These are phyloP conservation scores for Drosophila formosana DNA, from an alignment of 2,888 invertebrate species.

Conservation along the genomic window DNA sequence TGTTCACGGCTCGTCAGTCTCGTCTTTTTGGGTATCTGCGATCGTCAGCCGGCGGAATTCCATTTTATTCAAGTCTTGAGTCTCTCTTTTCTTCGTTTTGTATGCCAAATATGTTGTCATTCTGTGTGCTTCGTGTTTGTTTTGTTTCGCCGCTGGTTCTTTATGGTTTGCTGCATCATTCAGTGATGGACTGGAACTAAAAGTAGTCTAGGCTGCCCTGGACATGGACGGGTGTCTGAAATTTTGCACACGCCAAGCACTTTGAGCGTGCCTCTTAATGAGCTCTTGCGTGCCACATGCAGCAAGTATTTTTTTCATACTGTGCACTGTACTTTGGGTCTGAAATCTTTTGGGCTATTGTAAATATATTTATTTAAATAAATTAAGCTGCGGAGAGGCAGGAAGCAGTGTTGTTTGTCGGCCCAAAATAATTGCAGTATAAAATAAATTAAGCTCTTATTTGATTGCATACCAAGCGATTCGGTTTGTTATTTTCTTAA, in stretches of 20 bases:
- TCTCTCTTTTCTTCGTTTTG: slow-evolving; percentile 29
- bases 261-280: slow-evolving; percentile 56
- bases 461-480: slow-evolving; percentile 44
- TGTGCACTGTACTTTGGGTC: not conserved
- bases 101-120: slow-evolving; percentile 61
- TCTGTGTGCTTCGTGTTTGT: slow-evolving; percentile 31
- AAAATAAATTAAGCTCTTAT: slow-evolving; percentile 40
- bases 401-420: not conserved
- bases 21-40: slow-evolving; percentile 6
- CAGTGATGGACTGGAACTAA: slow-evolving; percentile 49
- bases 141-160: slow-evolving; percentile 37
- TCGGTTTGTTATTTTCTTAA: slow-evolving; percentile 55
- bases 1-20: slow-evolving; percentile 3
- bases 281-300: slow-evolving; percentile 78
- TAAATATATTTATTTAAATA: slow-evolving; percentile 61
- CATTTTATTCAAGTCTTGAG: slow-evolving; percentile 42
- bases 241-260: slow-evolving; percentile 43
- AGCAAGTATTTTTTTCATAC: slow-evolving; percentile 17
- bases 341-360: not conserved
- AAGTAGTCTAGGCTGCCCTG: slow-evolving; percentile 14
- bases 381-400: slow-evolving; percentile 38
- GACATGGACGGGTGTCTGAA: slow-evolving; percentile 12
- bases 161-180: slow-evolving; percentile 64
- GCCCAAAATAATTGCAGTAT: not conserved
- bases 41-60: slow-evolving; percentile 36